phyloP scores from a whole-genome alignment of 2,888 invertebrate species.

The Drosophila bunnanda region DNA sequence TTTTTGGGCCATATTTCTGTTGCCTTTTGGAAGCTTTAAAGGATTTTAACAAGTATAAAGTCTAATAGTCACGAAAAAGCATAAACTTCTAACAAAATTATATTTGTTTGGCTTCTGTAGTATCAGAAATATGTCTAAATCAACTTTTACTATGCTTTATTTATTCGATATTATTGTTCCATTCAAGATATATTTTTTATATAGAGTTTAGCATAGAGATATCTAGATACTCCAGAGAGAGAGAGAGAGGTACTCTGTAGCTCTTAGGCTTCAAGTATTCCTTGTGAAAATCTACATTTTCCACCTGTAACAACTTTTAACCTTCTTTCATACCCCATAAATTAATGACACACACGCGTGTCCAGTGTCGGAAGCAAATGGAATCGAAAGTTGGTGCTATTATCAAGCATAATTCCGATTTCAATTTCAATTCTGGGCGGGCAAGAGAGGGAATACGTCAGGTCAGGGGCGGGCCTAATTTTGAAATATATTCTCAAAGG shows the following conservation, averaged over 20 bases:
- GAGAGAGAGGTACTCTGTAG: neutral
- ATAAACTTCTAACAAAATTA: too few relatives aligned
- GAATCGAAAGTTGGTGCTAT: slow-evolving; percentile 12
- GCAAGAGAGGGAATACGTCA: neutral
- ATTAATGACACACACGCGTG: slow-evolving; percentile 14
- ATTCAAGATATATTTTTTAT: too few relatives aligned
- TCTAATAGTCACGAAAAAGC: neutral
- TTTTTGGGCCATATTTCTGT: neutral
- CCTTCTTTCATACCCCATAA: neutral
- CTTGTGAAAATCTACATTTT: neutral
- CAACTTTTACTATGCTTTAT: too few relatives aligned
- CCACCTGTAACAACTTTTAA: neutral
- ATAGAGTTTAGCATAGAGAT: too few relatives aligned
- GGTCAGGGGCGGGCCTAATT: neutral
- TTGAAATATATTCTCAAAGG: neutral
- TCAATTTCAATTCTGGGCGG: neutral
- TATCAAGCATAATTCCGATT: slow-evolving; percentile 15
- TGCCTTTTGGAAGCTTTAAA: neutral
- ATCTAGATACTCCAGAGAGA: too few relatives aligned
- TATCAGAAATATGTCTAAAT: too few relatives aligned
- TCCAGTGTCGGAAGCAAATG: slow-evolving; percentile 12
- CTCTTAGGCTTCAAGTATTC: neutral
- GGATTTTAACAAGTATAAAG: neutral
- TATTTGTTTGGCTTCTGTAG: too few relatives aligned
- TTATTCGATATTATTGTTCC: too few relatives aligned